Base-by-base conservation (phyloP, 2,888 invertebrate genomes). In the Euzophera pinguis region DNA sequence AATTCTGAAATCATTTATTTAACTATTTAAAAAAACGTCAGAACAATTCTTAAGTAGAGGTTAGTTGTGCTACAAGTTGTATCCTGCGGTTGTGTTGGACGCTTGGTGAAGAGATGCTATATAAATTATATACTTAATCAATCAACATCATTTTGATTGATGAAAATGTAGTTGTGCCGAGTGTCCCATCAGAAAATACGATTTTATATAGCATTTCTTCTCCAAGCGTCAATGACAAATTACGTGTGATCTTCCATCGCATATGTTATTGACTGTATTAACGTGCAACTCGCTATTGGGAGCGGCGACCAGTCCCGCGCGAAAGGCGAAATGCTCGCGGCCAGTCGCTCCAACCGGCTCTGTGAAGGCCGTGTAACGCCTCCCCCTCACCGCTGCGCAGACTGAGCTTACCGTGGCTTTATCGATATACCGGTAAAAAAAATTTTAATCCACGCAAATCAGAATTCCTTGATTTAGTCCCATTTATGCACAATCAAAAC, bases 251-350 rank as follows among this genome's bases (percentile, higher is more conserved):
- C 32, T 47, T 47, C 35, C 57, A 67, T 62, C 63, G 62, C 66
- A 62, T 58, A 64, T 57, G 59, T 63, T 65, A 63, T 58, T 58
- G 59, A 62, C 56, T 63, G 56, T 61, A 60, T 58, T 62, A 64
- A 60, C 59, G 58, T 56, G 59, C 53, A 53, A 62, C 53, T 37
- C 42, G 53, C 67, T 71, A 77, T 78, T 81, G 83, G 82, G 82
- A 81, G 78, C 82, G 83, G 71, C 75, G 78, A 78, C 78, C 75
- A 81, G 81, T 78, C 77, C 70, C 67, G 72, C 71, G 81, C 86
- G 89, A 89, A 88, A 89, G 89, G 89, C 88, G 84, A 86, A 88
- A 82, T 82, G 81, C 75, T 79, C 73, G 80, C 80, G 81, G 76
- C 77, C 75, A 75, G 76, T 78, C 76, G 76, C 73, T 66, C 81